Conservation (phyloP, 2,888 invertebrate genomes). For the Dryobotodes eremita region DNA sequence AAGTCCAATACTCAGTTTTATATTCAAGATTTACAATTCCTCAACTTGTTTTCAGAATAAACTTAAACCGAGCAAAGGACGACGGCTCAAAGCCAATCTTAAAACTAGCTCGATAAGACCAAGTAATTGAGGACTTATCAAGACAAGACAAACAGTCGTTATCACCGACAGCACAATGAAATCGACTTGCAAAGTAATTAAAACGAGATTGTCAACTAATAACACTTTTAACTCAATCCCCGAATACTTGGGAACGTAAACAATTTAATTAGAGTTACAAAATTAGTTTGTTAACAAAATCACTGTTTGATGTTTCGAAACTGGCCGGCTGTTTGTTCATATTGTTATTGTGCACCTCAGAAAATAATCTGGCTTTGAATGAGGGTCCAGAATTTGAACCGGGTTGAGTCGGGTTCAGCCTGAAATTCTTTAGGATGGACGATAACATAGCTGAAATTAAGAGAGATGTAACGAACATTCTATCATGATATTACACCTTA, state of each 20-base stretch:
- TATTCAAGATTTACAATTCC: neutral
- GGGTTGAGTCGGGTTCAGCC: slow-evolving; percentile 44
- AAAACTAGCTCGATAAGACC: slow-evolving; percentile 38
- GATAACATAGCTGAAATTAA: slow-evolving; percentile 44
- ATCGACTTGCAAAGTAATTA: slow-evolving; percentile 63
- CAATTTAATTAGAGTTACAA: slow-evolving; percentile 66
- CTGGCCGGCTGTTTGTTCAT: slow-evolving; percentile 44
- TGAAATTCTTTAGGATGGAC: slow-evolving; percentile 26
- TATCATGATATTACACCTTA: too few relatives aligned
- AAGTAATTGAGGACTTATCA: slow-evolving; percentile 47
- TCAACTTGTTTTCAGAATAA: slow-evolving; percentile 19
- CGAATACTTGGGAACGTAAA: slow-evolving; percentile 59
- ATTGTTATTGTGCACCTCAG: slow-evolving; percentile 60
- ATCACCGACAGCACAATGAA: slow-evolving; percentile 37
- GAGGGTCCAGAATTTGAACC: slow-evolving; percentile 48
- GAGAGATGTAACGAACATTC: slow-evolving; percentile 24
- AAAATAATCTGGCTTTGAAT: slow-evolving; percentile 50
- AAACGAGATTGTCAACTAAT: slow-evolving; percentile 58
- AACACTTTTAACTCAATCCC: slow-evolving; percentile 62
- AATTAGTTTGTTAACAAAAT: slow-evolving; percentile 68
- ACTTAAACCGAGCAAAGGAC: slow-evolving; percentile 14
- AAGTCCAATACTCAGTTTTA: neutral
- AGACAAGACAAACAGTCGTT: slow-evolving; percentile 47
- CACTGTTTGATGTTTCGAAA: slow-evolving; percentile 59
- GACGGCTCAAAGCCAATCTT: slow-evolving; percentile 29